Base-by-base conservation (phyloP, 2,113 vertebrate species). In the Lampris incognitus region DNA sequence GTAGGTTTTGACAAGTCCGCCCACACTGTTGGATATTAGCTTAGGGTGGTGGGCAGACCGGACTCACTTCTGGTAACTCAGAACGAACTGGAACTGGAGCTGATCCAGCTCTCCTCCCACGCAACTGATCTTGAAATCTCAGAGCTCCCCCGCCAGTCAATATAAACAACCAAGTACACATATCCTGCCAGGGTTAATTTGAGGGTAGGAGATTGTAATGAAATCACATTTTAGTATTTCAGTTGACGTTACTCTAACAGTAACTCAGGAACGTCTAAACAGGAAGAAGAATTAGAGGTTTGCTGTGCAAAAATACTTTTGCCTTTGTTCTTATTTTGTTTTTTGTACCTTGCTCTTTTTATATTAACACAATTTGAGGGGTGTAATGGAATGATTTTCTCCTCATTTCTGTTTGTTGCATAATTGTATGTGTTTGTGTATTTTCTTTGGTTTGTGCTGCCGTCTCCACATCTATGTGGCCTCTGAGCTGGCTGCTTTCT, bases 401-500 rank as follows among this genome's bases (percentile, higher is more conserved):
- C 40, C 77, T 87, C 58, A 84, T 89, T 84, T 78, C 48, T 75
- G 55, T 86, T 56, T 66, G 52, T 80, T 74, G 40, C 84, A 82
- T 88, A 76, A 76, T 56, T 77, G 44, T 70, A 2, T 75, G 24
- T 89, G 79, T 88, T 72, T 85, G 80, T 83, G 67, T 76, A 61
- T 88, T 78, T 83, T 84, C 60, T 81, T 85, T 88, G 52, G 60
- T 88, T 79, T 85, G 50, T 80, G 73, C 74, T 76, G 76, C 70
- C 41, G 50, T 80, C 79, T 79, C 57, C 68, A 67, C 81, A 74
- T 82, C 74, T 72, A 75, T 58, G 82, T 89, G 84, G 81, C 90
- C 86, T 87, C 75, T 88, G 85, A 80, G 90, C 79, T 85, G 91
- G 89, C 88, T 94, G 87, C 90, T 94, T 91, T 91, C 77, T 82